Base-by-base conservation (phyloP, 2,888 invertebrate species). In the Drosophila robusta region DNA sequence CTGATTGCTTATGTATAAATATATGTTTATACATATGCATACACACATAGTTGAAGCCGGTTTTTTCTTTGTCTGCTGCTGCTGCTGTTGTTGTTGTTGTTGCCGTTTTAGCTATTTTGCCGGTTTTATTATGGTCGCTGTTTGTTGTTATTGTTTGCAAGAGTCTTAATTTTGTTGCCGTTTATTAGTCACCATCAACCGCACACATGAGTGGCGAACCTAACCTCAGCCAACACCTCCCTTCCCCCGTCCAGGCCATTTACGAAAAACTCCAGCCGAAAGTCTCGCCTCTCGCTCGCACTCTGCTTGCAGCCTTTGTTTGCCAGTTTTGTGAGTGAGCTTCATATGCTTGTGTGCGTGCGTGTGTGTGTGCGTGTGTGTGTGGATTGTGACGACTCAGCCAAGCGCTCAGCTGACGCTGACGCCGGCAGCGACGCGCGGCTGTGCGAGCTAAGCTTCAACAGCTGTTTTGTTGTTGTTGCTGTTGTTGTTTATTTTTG, bases 141-240 rank as follows among this genome's bases (percentile, higher is more conserved):
- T 60, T 74, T 74, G 55, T 56, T 80, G 66, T 62, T 68, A 51
- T 67, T 80, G 64, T 58, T 74, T 80, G 56, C 22, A 62, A 22
- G 47, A 18, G 44, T 63, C 47, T 62, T 58, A 49, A 11, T 39
- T 50, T 22, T 58, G 39, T 41, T 70, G 63, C 45, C 52, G 61
- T 61, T 77, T 87, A 87, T 82, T 89, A 82, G 82, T 82, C 82
- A 82, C 71, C 80, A 41, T 46, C 63, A 71, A 47, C 42, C 46
- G 55, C 41, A 52, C 55, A 68, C 64, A 55, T 44, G 60, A 41
- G 32, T 60, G 49, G 75, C 57, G 44, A 71, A 34, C 26, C 74
- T 70, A 65, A 56, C 50, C 50, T 42, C 66, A 41, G 42, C 34
- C 18, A 55, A 36, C 18, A 18, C 50, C 22, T 41, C 44, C 22